Percentiles rank a stretch among this genome's conserved stretches.
Conservation (phyloP, 2,113 vertebrate genomes). For the Gavia stellata region DNA sequence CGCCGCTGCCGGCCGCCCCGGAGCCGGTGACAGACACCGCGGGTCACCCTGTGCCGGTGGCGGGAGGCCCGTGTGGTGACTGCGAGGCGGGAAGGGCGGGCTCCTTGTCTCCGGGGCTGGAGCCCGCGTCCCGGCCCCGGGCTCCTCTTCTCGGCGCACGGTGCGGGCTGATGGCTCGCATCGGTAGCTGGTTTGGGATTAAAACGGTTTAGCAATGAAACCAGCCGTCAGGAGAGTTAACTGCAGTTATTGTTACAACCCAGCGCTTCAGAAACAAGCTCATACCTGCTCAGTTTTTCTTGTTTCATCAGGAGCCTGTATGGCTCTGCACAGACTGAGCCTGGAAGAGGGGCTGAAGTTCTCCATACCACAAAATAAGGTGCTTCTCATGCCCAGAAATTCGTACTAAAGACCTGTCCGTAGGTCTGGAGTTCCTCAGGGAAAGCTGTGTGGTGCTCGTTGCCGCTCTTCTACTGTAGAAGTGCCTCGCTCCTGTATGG, state of each 20-base stretch:
- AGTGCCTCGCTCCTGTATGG: not conserved
- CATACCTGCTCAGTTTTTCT: fast-evolving
- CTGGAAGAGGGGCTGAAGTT: not conserved
- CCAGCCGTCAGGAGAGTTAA: fast-evolving
- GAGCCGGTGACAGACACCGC: not conserved
- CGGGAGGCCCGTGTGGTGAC: not conserved
- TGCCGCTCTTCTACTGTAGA: no score
- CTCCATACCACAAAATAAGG: fast-evolving
- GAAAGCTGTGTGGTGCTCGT: fast-evolving
- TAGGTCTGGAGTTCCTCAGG: no score
- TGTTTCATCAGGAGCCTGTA: not conserved
- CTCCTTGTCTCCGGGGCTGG: not conserved
- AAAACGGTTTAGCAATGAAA: not conserved
- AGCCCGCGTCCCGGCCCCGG: not conserved
- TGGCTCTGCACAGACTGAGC: fast-evolving
- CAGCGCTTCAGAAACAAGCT: not conserved
- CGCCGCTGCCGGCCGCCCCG: not conserved
- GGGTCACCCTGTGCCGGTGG: not conserved
- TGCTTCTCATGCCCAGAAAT: fast-evolving
- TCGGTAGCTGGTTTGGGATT: fast-evolving
- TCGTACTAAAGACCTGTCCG: fast-evolving
- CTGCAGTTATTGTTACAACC: not conserved
- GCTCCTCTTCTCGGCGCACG: not conserved
- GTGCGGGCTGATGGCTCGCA: not conserved
- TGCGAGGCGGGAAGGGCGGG: not conserved